Evolutionary conservation across 2,797 vertebrate species (phyloP).

Genomic region (Pachyuromys duprasi): DNA sequence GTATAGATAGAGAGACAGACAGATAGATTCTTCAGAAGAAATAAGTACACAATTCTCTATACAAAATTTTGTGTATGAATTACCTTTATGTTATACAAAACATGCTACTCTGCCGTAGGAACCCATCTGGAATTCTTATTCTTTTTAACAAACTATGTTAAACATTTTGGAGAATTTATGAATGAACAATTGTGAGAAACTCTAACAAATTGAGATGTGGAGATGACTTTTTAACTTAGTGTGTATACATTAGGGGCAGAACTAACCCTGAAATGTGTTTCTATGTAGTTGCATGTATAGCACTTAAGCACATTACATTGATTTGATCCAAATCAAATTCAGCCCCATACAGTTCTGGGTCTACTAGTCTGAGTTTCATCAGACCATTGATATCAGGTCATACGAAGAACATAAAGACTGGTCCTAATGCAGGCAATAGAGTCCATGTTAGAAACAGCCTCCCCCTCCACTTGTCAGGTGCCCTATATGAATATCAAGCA

Average conservation of each 20-base stretch:
- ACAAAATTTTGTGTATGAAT: not conserved
- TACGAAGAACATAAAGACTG: not conserved
- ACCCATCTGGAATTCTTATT: not conserved
- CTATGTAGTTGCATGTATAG: not conserved
- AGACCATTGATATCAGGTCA: not conserved
- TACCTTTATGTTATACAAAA: not conserved
- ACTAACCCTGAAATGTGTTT: not conserved
- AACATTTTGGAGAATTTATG: not conserved
- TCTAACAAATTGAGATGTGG: not conserved
- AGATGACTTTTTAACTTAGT: not conserved
- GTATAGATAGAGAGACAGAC: no score
- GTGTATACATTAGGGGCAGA: accelerated
- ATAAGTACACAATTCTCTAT: no score
- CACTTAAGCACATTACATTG: not conserved
- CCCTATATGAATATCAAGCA: no score
- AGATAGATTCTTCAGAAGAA: no score
- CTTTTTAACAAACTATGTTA: not conserved
- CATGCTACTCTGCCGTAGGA: not conserved
- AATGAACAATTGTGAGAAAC: not conserved
- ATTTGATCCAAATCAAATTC: not conserved
- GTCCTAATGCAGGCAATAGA: not conserved
- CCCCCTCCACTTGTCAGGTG: no score
- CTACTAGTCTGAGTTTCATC: not conserved
- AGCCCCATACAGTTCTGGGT: not conserved
- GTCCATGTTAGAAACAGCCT: no score